Conservation (phyloP, 2,797 vertebrate species). For the Cyprinella venusta region DNA sequence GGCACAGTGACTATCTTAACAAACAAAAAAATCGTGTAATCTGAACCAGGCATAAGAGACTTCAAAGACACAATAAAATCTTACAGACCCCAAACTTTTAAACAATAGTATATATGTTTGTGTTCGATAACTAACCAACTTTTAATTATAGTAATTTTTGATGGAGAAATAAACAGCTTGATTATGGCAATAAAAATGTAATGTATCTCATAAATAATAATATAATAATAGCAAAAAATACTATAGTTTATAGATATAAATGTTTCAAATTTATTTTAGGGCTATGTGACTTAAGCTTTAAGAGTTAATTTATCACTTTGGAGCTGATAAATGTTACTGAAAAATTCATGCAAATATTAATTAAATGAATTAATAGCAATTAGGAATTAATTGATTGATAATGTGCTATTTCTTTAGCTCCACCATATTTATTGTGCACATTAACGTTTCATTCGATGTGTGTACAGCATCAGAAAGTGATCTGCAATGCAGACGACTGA, state of each 20-base stretch:
- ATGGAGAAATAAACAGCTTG: too few relatives aligned
- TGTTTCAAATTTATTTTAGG: background rate
- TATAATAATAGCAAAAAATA: background rate
- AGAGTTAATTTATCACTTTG: background rate
- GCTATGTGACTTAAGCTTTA: background rate
- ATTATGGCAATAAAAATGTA: background rate
- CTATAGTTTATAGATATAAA: background rate
- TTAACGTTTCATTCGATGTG: conserved; percentile 40
- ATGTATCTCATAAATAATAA: background rate
- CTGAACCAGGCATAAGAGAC: too few relatives aligned
- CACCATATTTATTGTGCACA: background rate
- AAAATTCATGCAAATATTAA: background rate
- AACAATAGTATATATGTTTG: background rate
- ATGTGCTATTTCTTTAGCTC: background rate
- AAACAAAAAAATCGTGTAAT: too few relatives aligned
- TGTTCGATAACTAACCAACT: background rate
- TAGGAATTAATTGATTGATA: background rate
- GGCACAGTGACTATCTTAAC: too few relatives aligned
- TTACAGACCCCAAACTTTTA: background rate
- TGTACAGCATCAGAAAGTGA: conserved; percentile 88
- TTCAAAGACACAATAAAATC: background rate
- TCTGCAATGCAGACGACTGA: conserved; percentile 91
- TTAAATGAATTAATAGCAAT: too few relatives aligned
- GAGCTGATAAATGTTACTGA: background rate
- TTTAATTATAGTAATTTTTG: background rate